Base-by-base conservation (phyloP, 2,797 vertebrate species). In the Xiphorhynchus erythropygius region DNA sequence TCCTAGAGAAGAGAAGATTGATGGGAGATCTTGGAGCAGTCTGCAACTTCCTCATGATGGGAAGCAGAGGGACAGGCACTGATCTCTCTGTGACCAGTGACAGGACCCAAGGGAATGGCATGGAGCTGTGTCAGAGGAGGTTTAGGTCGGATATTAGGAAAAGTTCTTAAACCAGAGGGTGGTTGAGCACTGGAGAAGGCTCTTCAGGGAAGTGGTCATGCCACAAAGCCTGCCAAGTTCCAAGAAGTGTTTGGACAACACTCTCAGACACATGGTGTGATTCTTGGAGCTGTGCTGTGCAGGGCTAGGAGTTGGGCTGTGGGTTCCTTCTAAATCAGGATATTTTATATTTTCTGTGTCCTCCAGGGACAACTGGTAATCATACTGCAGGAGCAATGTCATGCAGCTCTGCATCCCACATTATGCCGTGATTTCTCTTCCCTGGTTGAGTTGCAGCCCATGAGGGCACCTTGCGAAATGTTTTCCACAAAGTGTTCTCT, bases 351-450 rank as follows among this genome's bases (percentile, higher is more conserved):
- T 28, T 25, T 28, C 2, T 3, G 0, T 44, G 59, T 33, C 47
- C 68, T 46, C 18, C 50, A 33, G 47, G n/a, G 41, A 50, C 62
- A 79, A 13, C 44, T 17, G 60, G 35, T 41, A 13, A 13, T 21
- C 42, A 4, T 0, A 0, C 42, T 24, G 27, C 17, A n/a, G 55
- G 67, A 44, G 5, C 25, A 11, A 37, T 12, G 24, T 13, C 9
- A 1, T 0, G 2, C 18, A 49, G 39, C 64, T 56, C 79, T 37
- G 56, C 4, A 9, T 32, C 64, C 70, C 70, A 22, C 42, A 0
- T 56, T 37, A 15, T 10, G 33, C 57, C 1, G 1, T 6, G 25
- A 25, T 5, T 9, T 2, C 33, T 25, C 47, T 14, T 37, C 49
- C 19, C n/a, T 25, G 19, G 33, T 4, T 2, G 16, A 46, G 74